A percentile compares a stretch with the other conserved stretches of the same genome.
These are phyloP conservation scores for Echinometra lucunter DNA, from an alignment of 53 echinoderm and acorn worm species.

Conservation along the genomic window DNA sequence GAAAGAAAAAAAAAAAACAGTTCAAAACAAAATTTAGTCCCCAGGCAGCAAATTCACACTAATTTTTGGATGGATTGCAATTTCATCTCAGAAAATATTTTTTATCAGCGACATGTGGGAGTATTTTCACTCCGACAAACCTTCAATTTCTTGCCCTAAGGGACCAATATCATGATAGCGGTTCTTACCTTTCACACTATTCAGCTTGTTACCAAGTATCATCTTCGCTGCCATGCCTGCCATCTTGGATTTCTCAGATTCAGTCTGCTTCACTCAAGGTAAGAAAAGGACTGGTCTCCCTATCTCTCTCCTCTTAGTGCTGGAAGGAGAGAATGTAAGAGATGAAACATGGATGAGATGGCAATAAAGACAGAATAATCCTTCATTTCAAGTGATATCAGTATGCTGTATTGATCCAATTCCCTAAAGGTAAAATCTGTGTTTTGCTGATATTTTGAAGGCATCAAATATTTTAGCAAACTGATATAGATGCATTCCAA, in stretches of 20 bases:
- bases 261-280: not conserved
- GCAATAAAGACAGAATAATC: not conserved
- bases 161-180: conserved; percentile 9
- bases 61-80: not conserved
- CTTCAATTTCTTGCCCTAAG: not conserved
- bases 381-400: not conserved
- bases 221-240: conserved; percentile 99
- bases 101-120: not conserved
- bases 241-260: conserved; percentile 71
- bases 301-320: not conserved
- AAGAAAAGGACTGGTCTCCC: not conserved
- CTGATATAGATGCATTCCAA: no score
- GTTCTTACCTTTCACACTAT: conserved; percentile 94
- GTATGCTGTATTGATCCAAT: not conserved
- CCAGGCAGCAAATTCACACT: not conserved
- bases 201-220: conserved; percentile 96
- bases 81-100: not conserved
- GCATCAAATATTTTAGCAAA: no score
- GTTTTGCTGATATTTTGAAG: not conserved
- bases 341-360: not conserved
- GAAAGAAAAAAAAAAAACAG: not conserved
- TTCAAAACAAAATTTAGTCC: not conserved
- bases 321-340: not conserved
- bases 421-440: not conserved
- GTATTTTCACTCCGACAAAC: not conserved